Percentiles rank a stretch among this genome's conserved stretches.
Conservation (phyloP, 1,140 invertebrate species). For the Aradophagus sp. region DNA sequence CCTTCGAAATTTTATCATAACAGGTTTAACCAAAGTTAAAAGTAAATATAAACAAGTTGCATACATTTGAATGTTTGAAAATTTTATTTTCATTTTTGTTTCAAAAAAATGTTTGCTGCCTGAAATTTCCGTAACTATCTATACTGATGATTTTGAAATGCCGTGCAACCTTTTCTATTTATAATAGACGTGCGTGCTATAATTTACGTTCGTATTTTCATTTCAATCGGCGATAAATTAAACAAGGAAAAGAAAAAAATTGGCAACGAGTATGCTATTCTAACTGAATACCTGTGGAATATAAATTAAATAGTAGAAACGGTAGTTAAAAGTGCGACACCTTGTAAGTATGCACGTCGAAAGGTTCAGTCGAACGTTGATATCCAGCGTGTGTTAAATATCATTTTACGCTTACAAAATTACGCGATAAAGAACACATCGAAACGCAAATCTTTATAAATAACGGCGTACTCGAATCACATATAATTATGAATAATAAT, state of each 20-base stretch:
- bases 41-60: too few species aligned
- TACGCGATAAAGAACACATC: too few species aligned
- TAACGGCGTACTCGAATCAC: too few species aligned
- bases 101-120: neutral
- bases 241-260: constrained; percentile 1
- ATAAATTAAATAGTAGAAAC: constrained; percentile 5
- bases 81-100: too few species aligned
- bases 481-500: too few species aligned
- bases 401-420: too few species aligned
- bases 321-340: neutral
- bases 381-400: neutral
- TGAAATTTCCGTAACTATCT: constrained; percentile 12
- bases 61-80: too few species aligned
- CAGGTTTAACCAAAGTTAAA: too few species aligned
- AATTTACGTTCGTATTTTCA: constrained; percentile 18
- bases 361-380: too few species aligned
- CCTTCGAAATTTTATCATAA: too few species aligned
- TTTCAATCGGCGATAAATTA: constrained; percentile 22
- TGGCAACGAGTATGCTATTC: constrained; percentile 12
- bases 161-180: constrained; percentile 8
- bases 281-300: constrained; percentile 15
- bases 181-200: constrained; percentile 22
- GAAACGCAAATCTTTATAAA: too few species aligned
- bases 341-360: too few species aligned
- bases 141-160: constrained; percentile 19